Conservation (phyloP, 2,888 invertebrate species). For the Plebejus anna region DNA sequence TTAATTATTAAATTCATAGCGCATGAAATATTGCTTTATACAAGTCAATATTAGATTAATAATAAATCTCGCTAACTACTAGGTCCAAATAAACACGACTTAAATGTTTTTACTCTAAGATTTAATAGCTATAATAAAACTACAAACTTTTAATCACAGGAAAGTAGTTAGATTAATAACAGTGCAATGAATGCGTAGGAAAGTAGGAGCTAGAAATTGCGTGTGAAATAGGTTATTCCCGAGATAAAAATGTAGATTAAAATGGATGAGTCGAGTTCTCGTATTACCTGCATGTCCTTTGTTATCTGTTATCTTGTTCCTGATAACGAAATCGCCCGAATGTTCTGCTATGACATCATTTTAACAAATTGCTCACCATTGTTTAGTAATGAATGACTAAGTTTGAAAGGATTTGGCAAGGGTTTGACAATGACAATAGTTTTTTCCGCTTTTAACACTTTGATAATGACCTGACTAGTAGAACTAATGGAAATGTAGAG, state of each 20-base stretch:
- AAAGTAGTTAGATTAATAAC: neutral
- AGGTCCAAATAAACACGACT: neutral
- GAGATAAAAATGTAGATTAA: neutral
- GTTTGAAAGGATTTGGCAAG: neutral
- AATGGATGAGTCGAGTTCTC: slow-evolving; percentile 12
- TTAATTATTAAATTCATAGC: neutral
- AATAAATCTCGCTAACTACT: neutral
- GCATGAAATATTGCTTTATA: neutral
- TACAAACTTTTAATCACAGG: neutral
- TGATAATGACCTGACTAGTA: neutral
- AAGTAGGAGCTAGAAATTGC: slow-evolving; percentile 3
- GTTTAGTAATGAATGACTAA: neutral
- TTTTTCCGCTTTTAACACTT: slow-evolving; percentile 5
- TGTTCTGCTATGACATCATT: slow-evolving; percentile 23
- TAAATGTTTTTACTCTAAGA: neutral
- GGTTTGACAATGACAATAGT: neutral
- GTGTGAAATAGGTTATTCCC: neutral
- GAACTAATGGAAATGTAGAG: neutral
- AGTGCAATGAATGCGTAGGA: neutral
- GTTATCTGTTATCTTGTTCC: slow-evolving; percentile 27
- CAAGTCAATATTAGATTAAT: neutral
- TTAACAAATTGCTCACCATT: slow-evolving; percentile 16
- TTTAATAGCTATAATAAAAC: neutral
- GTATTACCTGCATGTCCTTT: slow-evolving; percentile 13
- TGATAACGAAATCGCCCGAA: slow-evolving; percentile 26